Conservation (phyloP, 1,140 invertebrate genomes). For the Scylla paramamosain region DNA sequence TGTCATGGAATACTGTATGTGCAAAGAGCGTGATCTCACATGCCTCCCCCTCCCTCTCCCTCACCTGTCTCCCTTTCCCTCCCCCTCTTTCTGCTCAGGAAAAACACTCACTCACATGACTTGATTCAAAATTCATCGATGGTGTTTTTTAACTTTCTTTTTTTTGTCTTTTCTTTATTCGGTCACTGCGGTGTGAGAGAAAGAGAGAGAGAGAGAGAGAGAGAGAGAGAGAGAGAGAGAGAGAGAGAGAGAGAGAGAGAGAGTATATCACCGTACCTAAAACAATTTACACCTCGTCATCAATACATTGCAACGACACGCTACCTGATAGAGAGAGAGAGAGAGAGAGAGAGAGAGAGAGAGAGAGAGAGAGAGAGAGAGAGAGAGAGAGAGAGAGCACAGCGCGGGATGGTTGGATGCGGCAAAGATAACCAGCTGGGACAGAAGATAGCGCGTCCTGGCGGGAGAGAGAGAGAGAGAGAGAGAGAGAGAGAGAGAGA, state of each 20-base stretch:
- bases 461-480: conserved; percentile 36
- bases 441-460: background rate
- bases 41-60: background rate
- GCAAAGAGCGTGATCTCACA: background rate
- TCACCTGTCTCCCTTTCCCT: background rate
- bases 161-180: no score
- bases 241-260: conserved; percentile 11
- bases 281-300: no score
- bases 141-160: background rate
- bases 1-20: background rate
- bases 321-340: background rate
- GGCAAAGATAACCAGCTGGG: background rate
- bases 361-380: conserved; percentile 39
- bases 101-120: background rate
- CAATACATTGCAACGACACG: no score
- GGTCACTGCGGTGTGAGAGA: background rate
- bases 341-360: conserved; percentile 55
- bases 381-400: background rate
- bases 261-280: no score
- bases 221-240: conserved; percentile 10
- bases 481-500: conserved; percentile 58
- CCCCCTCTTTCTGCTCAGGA: background rate
- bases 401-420: background rate
- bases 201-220: conserved; percentile 45
- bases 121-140: background rate